Base-by-base conservation (phyloP, 2,113 vertebrate genomes). In the Gallinago paraguaiae region DNA sequence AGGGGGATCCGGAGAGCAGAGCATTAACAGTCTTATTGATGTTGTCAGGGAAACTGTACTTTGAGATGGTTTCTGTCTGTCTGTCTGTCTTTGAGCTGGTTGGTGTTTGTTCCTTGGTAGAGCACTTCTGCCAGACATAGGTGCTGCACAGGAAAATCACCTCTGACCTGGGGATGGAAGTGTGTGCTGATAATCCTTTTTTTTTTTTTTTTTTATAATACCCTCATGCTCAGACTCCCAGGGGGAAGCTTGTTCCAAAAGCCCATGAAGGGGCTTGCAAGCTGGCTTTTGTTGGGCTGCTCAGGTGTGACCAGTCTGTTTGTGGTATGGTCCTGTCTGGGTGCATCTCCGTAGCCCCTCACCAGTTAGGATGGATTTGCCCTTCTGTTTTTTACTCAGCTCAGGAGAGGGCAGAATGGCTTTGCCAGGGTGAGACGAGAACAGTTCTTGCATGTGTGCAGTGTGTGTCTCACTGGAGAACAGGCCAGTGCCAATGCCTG, bases 31-130 rank as follows among this genome's bases (percentile, higher is more conserved):
- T 93, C 97, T 98, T 75, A 98, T 97, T 3, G 98, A 98, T 2
- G 96, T 98, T 79, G 94, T 98, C 63, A 97, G 97, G 79, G 98
- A 99, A 97, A 99, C 98, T 2, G 96, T 98, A 84, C 97, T 99
- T 81, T 99, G 96, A 98, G 14, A 8, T 60, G 19, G 23, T 98
- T 78, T 98, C 94, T 98, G 6, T 19, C 76, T 57, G 10, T 98
- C 94, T 98, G 6, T 19, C 76, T 57, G 10, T 71, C 97, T 99
- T 83, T 99, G 95, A 98, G 20, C 7, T 74, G 22, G 16, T 98
- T 89, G 98, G 93, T 98, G 7, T 28, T 86, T 57, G 41, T 63
- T 83, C 6, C 65, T 60, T 13, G 25, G 41, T 18, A 85, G 43
- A 82, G 18, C 4, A 27, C 27, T 79, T 81, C 23, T 35, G 11